Evolutionary conservation across 2,888 invertebrate species (phyloP), one percentile per base, ranked within the genome.

Genomic region (Noctua janthina): DNA sequence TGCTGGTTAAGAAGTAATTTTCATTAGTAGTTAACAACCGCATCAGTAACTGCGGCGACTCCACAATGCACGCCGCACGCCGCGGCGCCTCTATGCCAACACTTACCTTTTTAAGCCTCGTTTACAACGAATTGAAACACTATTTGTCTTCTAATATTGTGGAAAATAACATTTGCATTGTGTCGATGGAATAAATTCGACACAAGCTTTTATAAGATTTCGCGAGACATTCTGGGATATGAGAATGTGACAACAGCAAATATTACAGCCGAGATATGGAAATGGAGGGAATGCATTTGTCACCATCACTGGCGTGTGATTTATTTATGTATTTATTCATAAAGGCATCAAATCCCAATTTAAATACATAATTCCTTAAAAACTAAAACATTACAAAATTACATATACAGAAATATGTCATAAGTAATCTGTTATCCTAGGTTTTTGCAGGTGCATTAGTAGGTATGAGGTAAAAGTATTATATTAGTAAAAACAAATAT

Each of bases 11-110:
- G 70, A 73, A 79, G 49, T 73, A 51, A 71, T 78, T 81, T 74
- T 70, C 59, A 62, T 49, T 49, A 66, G 71, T 51, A 80, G 66
- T 84, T 54, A 64, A 79, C 67, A 71, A 59, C 49, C 11, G 70
- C 82, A 81, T 80, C 80, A 79, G 81, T 82, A 77, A 81, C 59
- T 62, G 69, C 70, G 43, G 59, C 46, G 23, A 23, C 35, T 49
- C 43, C 68, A 78, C 78, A 81, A 76, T 83, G 82, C 75, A 79
- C 46, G 75, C 74, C 49, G 29, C 79, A 74, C 82, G 76, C 75
- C 35, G 8, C 66, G 64, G 17, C 51, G 62, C 66, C 39, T 66
- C 56, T 73, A 76, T 51, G 74, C 78, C 76, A 88, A 88, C 69
- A 88, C 78, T 83, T 78, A 71, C 62, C 67, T 85, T 70, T 78